Evolutionary conservation across 2,888 invertebrate genomes (phyloP).

Genomic region (Mimas tiliae): DNA sequence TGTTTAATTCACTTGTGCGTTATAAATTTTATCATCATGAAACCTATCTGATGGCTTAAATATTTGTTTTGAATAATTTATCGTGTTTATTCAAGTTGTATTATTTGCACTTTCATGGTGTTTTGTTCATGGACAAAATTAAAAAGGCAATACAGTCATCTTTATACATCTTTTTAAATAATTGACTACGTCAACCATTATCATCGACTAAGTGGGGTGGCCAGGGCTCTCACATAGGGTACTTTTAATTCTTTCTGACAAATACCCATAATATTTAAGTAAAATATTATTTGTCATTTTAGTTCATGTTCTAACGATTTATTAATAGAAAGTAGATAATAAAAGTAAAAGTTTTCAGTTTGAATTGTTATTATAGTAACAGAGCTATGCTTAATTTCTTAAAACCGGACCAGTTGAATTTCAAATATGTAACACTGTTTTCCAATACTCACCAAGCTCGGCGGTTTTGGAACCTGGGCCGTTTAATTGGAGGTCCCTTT

Average conservation of each 20-base stretch:
- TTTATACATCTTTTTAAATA: background rate
- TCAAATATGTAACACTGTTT: too few species aligned
- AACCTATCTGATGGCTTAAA: background rate
- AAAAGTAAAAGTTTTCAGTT: too few species aligned
- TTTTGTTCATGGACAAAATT: background rate
- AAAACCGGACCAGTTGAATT: too few species aligned
- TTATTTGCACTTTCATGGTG: background rate
- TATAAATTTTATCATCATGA: too few species aligned
- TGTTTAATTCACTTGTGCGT: background rate
- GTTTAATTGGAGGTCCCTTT: conserved; percentile 91
- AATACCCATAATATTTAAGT: too few species aligned
- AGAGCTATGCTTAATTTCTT: too few species aligned
- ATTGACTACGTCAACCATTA: background rate
- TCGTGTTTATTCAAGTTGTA: background rate
- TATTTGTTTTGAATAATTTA: background rate
- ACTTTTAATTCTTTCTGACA: too few species aligned
- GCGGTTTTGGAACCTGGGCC: conserved; percentile 90
- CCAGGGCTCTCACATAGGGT: background rate
- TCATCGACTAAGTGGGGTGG: background rate
- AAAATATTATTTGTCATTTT: too few species aligned
- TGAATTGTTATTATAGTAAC: background rate
- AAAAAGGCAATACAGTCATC: background rate
- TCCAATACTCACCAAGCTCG: conserved; percentile 84
- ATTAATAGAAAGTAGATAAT: too few species aligned
- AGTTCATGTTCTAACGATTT: too few species aligned